Evolutionary conservation across 2,797 vertebrate genomes (phyloP).

Genomic region (Thamnophis elegans): DNA sequence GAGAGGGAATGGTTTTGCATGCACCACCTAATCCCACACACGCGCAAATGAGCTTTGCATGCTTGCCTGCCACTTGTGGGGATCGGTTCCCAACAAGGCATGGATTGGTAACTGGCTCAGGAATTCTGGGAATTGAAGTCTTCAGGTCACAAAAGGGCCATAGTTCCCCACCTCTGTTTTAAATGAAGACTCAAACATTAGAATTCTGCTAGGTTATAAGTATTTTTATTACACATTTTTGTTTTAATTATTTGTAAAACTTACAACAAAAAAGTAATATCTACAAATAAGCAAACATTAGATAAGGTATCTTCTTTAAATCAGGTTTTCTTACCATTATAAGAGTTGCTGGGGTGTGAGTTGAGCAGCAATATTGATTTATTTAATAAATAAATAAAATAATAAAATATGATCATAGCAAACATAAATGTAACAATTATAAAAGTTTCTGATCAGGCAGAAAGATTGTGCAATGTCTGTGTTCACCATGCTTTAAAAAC

Average conservation of each 20-base stretch:
- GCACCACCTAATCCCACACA: not conserved
- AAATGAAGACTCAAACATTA: not conserved
- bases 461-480: not conserved
- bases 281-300: not conserved
- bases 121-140: not conserved
- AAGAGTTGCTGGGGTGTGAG: not conserved
- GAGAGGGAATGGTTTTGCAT: not conserved
- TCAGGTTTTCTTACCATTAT: not conserved
- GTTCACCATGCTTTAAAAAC: not conserved
- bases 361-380: not conserved
- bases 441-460: not conserved
- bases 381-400: not conserved
- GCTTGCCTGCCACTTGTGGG: not conserved
- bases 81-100: not conserved
- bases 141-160: not conserved
- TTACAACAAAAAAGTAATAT: not conserved
- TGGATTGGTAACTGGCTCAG: not conserved
- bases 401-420: not conserved
- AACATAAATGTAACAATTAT: conserved; percentile 8
- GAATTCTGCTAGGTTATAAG: not conserved
- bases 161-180: not conserved
- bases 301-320: not conserved
- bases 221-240: conserved; percentile 29
- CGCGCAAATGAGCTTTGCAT: not conserved
- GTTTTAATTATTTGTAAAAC: not conserved